Evolutionary conservation across 2,113 vertebrate species (phyloP).

Genomic region (Apodemus sylvaticus): DNA sequence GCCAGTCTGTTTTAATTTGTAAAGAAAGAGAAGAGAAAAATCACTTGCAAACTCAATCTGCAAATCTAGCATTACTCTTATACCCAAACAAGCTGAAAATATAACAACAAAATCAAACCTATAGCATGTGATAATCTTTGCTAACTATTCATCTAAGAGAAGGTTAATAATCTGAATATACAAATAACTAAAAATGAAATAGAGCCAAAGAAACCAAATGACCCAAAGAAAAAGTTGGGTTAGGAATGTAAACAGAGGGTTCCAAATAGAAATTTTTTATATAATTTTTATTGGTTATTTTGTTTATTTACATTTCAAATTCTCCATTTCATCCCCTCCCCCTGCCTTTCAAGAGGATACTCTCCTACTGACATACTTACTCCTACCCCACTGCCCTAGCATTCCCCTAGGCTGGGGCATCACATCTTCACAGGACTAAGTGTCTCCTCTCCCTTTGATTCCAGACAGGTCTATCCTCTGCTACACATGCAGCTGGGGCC

Average conservation of each 20-base stretch:
- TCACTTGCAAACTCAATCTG: neutral
- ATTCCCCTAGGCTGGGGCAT: too few species aligned
- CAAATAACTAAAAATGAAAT: neutral
- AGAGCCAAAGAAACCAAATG: neutral
- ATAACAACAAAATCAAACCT: neutral
- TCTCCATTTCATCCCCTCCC: too few species aligned
- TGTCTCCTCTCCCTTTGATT: too few species aligned
- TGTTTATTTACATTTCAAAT: too few species aligned
- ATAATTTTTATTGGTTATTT: too few species aligned
- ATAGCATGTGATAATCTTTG: neutral
- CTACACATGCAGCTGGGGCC: too few species aligned
- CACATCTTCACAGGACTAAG: too few species aligned
- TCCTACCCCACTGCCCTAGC: too few species aligned
- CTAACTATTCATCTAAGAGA: neutral
- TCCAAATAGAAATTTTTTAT: neutral
- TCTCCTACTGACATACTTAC: too few species aligned
- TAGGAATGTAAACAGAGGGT: neutral
- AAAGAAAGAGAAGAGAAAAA: neutral
- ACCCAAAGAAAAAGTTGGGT: neutral
- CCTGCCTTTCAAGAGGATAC: neutral
- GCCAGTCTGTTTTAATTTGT: neutral
- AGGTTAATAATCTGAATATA: neutral
- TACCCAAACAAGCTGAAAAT: neutral
- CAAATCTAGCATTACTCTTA: neutral
- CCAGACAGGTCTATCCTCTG: too few species aligned